Evolutionary conservation across 2,113 vertebrate genomes (phyloP).

Genomic region (Leptodactylus fuscus): DNA sequence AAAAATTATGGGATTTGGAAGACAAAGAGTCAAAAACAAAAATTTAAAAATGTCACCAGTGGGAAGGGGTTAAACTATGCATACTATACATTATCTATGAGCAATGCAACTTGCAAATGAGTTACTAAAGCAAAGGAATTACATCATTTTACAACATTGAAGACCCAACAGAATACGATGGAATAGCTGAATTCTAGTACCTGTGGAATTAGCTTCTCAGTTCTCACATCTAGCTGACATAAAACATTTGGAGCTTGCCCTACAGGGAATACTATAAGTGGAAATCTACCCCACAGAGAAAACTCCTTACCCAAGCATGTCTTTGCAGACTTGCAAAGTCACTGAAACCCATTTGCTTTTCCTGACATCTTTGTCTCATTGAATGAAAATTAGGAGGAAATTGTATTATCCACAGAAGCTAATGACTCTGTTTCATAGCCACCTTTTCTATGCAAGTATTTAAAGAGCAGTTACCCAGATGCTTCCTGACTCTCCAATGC

Average conservation of each 20-base stretch:
- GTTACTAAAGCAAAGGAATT: neutral
- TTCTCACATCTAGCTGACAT: slow-evolving; percentile 53
- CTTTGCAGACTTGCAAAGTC: slow-evolving; percentile 59
- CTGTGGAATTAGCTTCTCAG: slow-evolving; percentile 53
- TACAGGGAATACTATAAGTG: slow-evolving; percentile 55
- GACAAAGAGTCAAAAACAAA: no score
- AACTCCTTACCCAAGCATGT: slow-evolving; percentile 60
- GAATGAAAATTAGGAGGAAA: slow-evolving; percentile 55
- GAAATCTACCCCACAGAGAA: slow-evolving; percentile 59
- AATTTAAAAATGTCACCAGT: no score
- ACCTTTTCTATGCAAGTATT: slow-evolving; percentile 55
- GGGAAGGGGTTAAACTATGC: no score
- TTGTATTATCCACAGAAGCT: slow-evolving; percentile 58
- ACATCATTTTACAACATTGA: neutral
- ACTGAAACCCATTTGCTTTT: slow-evolving; percentile 55
- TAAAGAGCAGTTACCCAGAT: slow-evolving; percentile 59
- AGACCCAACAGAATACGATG: neutral
- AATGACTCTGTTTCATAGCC: slow-evolving; percentile 53
- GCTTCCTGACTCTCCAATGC: slow-evolving; percentile 53
- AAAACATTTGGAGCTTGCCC: slow-evolving; percentile 49
- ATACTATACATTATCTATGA: neutral
- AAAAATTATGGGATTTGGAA: no score
- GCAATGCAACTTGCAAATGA: neutral
- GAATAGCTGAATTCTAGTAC: slow-evolving; percentile 18
- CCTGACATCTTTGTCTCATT: slow-evolving; percentile 52